Percentiles rank a stretch among this genome's conserved stretches.
Conservation (phyloP, 2,888 invertebrate species). For the Seladonia tumulorum region DNA sequence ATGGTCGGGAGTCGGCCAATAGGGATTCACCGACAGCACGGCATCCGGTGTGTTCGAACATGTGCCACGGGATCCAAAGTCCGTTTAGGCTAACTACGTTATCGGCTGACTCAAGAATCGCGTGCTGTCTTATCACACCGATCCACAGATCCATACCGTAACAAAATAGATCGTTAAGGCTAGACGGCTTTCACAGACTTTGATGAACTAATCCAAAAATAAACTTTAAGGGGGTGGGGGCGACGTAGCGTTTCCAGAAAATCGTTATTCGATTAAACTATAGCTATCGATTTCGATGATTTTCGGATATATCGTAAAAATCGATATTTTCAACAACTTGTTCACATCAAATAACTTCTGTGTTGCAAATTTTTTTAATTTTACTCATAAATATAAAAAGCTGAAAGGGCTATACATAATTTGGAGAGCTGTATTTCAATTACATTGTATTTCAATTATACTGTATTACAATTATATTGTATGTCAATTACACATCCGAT, state of each 20-base stretch:
- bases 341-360: no score
- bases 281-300: neutral
- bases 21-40: constrained; percentile 13
- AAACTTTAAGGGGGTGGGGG: neutral
- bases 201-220: neutral
- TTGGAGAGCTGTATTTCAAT: no score
- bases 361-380: no score
- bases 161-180: neutral
- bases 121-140: neutral
- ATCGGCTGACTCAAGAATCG: neutral
- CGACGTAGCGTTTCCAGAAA: neutral
- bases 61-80: constrained; percentile 57
- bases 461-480: no score
- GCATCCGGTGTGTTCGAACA: constrained; percentile 20
- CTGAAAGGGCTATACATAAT: no score
- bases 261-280: neutral
- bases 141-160: neutral
- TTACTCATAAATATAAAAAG: no score
- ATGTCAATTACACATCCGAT: no score
- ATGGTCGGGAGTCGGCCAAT: constrained; percentile 64
- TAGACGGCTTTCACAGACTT: neutral
- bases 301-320: neutral
- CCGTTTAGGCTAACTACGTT: constrained; percentile 8
- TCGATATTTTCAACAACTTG: no score
- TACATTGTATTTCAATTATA: no score